Evolutionary conservation across 2,113 vertebrate species (phyloP), one percentile per base, ranked within the genome.

Genomic region (Microtus montanus): DNA sequence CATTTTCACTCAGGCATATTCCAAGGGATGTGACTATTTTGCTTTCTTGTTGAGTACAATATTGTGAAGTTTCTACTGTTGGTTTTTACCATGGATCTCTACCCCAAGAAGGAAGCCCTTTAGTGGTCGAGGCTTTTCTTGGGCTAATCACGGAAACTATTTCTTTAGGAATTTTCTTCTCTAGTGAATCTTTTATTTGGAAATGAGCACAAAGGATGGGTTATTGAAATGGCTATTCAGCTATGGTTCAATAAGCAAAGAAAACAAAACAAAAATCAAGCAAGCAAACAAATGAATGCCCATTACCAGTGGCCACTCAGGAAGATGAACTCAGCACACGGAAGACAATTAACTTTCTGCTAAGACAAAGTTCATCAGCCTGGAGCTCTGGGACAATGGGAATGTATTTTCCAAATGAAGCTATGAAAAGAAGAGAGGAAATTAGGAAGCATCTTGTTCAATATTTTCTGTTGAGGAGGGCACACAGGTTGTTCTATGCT

Each of bases 341-440:
- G 96, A 97, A 98, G 98, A 98, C 98, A 98, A 99, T 99, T 98
- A 99, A 99, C 98, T 97, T 98, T 98, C 98, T 98, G 98, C 98
- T 98, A 98, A 98, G 97, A 96, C 90, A 97, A 95, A 98, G 98
- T 90, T 98, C 94, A 96, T 97, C 86, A 94, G 90, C 90, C 85
- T 89, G 89, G 96, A 98, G 97, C 96, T 92, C 63, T 97, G 94
- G 96, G 95, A 97, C 97, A 98, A 97, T 97, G 97, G 97, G 98
- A 98, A 96, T 97, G 95, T 92, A 97, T 96, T 97, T 99, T 98
- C 98, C 95, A 98, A 97, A 97, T 92, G 96, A 94, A 90, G 63
- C 91, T 97, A 97, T 97, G 97, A 97, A 96, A 97, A 98, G 96
- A 96, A 84, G 33, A 77, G 49, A 85, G 68, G 84, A 98, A 97